Conservation (phyloP, 1,140 invertebrate genomes). For the Papilio aristodemus region DNA sequence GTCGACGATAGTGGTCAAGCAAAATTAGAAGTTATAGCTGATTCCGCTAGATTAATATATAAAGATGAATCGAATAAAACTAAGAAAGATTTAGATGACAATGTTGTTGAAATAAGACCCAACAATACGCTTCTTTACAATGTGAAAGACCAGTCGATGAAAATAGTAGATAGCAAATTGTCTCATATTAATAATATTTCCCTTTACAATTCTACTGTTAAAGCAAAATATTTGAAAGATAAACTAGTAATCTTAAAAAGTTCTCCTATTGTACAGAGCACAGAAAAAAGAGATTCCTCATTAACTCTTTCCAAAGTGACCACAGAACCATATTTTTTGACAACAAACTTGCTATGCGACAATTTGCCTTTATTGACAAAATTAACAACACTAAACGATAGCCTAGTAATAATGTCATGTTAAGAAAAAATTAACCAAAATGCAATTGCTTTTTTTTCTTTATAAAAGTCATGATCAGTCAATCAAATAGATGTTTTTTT, state of each 20-base stretch:
- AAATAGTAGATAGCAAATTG: conserved; percentile 1
- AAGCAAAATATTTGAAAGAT: not conserved
- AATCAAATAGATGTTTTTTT: not conserved
- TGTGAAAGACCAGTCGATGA: not conserved
- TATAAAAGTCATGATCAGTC: not conserved
- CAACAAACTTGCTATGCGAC: not conserved
- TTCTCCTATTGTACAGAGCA: not conserved
- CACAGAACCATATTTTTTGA: not conserved
- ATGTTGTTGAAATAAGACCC: conserved; percentile 6
- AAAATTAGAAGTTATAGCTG: conserved; percentile 1
- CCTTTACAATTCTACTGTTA: not conserved
- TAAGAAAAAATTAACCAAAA: not conserved
- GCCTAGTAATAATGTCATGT: not conserved
- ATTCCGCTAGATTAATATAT: not conserved
- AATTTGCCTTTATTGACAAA: not conserved
- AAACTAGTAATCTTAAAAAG: not conserved
- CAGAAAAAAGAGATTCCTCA: not conserved
- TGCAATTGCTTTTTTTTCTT: not conserved
- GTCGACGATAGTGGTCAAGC: conserved; percentile 14
- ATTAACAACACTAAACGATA: not conserved
- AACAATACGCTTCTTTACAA: conserved; percentile 18
- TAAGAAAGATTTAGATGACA: not conserved
- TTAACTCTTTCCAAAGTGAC: not conserved
- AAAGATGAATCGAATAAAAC: not conserved
- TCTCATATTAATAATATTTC: not conserved